These are phyloP conservation scores for Galleria mellonella DNA, from an alignment of 1,140 invertebrate genomes.

Conservation along the genomic window DNA sequence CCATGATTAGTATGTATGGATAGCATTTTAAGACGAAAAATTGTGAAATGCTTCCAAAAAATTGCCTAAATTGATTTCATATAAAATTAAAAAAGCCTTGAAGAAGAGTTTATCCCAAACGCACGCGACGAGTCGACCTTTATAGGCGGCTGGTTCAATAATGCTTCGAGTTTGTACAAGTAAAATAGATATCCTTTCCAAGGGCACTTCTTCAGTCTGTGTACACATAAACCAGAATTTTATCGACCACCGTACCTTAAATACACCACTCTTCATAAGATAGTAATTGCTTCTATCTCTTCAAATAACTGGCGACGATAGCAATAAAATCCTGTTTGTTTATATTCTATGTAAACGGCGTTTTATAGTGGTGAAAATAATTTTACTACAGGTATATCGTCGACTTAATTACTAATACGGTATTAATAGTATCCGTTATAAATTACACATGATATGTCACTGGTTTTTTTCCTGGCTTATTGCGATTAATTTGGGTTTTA, in stretches of 20 bases:
- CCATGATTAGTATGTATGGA: too few species aligned
- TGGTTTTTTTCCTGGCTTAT: too few species aligned
- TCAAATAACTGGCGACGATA: background rate
- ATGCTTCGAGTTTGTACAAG: constrained; percentile 11
- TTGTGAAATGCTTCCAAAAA: too few species aligned
- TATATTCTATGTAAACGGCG: constrained; percentile 5
- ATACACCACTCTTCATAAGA: constrained; percentile 1
- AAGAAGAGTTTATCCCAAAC: constrained; percentile 6
- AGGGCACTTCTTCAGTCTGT: constrained; percentile 32
- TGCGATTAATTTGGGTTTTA: too few species aligned
- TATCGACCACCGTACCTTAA: constrained; percentile 12
- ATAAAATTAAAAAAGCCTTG: background rate
- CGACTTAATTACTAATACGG: background rate
- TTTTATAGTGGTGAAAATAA: constrained; percentile 15
- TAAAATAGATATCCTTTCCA: constrained; percentile 29
- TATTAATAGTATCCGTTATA: too few species aligned
- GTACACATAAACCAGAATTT: constrained; percentile 13
- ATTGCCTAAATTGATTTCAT: too few species aligned
- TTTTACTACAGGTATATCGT: constrained; percentile 15
- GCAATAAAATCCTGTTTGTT: constrained; percentile 13
- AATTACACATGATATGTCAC: too few species aligned
- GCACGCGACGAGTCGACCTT: constrained; percentile 20
- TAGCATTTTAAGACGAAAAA: too few species aligned
- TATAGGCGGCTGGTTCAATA: constrained; percentile 29
- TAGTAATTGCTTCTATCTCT: background rate